These are phyloP conservation scores for Trachelus troglodyta DNA, from an alignment of 2,888 invertebrate species.

Conservation along the genomic window DNA sequence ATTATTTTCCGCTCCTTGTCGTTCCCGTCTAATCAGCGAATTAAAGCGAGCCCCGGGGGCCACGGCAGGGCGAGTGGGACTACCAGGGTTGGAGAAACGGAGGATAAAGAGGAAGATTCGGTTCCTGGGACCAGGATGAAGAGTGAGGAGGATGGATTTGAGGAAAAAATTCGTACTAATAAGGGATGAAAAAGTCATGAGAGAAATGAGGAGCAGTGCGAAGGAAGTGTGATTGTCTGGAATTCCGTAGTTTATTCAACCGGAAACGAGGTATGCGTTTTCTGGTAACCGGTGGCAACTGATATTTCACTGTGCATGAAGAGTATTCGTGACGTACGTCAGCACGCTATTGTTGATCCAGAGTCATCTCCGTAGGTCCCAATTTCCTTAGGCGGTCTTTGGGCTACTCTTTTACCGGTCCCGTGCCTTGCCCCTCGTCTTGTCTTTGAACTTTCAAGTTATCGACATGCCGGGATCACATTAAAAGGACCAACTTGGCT, in stretches of 20 bases:
- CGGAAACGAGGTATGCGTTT: not conserved
- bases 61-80: constrained; percentile 18
- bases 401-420: not conserved
- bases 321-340: not conserved
- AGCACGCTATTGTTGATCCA: not conserved
- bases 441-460: not conserved
- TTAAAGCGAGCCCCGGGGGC: constrained; percentile 55
- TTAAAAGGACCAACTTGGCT: not conserved
- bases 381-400: not conserved
- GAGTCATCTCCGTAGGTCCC: not conserved
- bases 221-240: not conserved
- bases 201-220: not conserved
- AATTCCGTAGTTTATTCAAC: not conserved
- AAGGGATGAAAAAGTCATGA: constrained; percentile 7
- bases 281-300: not conserved
- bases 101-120: constrained; percentile 2
- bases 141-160: constrained; percentile 29
- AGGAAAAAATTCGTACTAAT: constrained; percentile 22
- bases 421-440: not conserved
- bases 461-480: not conserved
- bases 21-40: constrained; percentile 60
- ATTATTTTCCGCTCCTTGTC: constrained; percentile 59
- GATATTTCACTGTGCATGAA: not conserved
- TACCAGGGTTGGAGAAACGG: not conserved
- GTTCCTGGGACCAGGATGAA: not conserved